Base-by-base conservation (phyloP, 2,888 invertebrate genomes). In the Arge pagana region DNA sequence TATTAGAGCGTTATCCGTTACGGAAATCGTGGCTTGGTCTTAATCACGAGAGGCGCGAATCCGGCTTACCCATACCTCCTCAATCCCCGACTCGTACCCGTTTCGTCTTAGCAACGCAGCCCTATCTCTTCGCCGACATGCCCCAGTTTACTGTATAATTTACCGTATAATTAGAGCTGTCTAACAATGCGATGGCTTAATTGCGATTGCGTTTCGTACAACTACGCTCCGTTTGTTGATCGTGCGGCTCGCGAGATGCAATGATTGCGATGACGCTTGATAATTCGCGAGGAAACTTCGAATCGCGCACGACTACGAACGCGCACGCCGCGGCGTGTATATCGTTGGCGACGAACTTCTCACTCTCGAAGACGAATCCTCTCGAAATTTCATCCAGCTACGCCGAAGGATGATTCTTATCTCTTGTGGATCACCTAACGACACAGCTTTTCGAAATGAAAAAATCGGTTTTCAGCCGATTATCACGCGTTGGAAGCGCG, bases 151-250 rank as follows among this genome's bases (percentile, higher is more conserved):
- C 56, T 54, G 59, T 62, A 45, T 45, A 60, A 62, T 60, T 60
- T 60, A 57, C 56, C 54, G 59, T 62, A 45, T 45, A 60, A 62
- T 59, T 60, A 54, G 51, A 56, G 50, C 53, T 54, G 55, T 56
- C 61, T 60, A 62, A 61, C 58, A 60, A 60, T 60, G 54, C 55
- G 59, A 61, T 55, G 59, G 57, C 58, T 61, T 63, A 63, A 63
- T 63, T 61, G 61, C 57, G 59, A 60, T 58, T 54, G 57, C 57
- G 58, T 52, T 54, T 55, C 48, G 53, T 54, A 53, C 59, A 56
- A 56, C 56, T 59, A 55, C n/a, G n/a, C 57, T 63, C 54, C 57
- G 60, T 62, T 60, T 60, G 60, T 56, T 58, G 60, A 60, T 60
- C 59, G 59, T 57, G 13, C 33, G 13, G 11, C 13, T 33, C 3